Base-by-base conservation (phyloP, 1,140 invertebrate genomes). In the Elymnias hypermnestra region DNA sequence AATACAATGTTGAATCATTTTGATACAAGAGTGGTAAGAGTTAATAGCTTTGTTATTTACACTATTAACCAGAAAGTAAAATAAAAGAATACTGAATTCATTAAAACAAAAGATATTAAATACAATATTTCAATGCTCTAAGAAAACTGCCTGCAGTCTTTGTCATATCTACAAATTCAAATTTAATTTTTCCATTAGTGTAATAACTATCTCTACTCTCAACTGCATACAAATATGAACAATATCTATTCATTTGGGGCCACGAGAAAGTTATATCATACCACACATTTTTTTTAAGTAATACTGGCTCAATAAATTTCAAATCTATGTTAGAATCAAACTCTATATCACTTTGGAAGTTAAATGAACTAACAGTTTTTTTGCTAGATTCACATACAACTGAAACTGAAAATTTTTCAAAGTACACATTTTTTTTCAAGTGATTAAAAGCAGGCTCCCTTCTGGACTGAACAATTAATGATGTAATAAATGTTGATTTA, bases 401-500 rank as follows among this genome's bases (percentile, higher is more conserved):
- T 12, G 65, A 58, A 22, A 87, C 57, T 46, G 61, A 67, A 8
- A 87, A 68, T 43, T 86, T 55, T 60, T 87, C 86, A 35, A 53
- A 61, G 50, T 87, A 87, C 10, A 54, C 28, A 55, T 72, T 73
- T 22, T 55, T 65, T 43, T 65, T 78, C 25, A 52, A 65, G 38
- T 68, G 71, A 53, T 64, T 71, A 25, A 73, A 50, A 10, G 65
- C 55, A 19, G 79, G 71, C 26, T 75, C 67, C 67, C 79, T 82
- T 43, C 78, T 74, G 7, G 85, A 81, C 17, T 82, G 79, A 15
- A 88, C 58, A 54, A 54, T 72, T 3, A 88, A 51, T 17, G 81
- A 76, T 45, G 83, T 84, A 12, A 88, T 58, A 55, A 88, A 83
- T 19, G 86, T 65, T 19, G 83, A 78, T 61, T 85, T 86, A 47